Evolutionary conservation across 2,797 vertebrate genomes (phyloP), one percentile per base, ranked within the genome.

Genomic region (Neosilurus mollespiculum): DNA sequence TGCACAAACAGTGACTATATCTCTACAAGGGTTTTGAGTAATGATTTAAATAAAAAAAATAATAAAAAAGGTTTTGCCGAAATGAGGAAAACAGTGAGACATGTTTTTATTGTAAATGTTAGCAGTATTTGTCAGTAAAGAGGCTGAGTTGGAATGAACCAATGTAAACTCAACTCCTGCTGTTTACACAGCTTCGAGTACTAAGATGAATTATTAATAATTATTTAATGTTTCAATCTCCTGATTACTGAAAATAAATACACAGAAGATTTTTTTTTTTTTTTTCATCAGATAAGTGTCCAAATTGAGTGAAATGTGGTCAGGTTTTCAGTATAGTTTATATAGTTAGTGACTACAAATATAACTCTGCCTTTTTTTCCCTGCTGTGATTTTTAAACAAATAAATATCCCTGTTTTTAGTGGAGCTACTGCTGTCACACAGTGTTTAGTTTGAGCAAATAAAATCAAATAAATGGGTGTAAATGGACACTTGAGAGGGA

Each of bases 1-100:
- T 70, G 73, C 30, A 64, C 67, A 82, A 78, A 85, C 66, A 82
- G 14, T 16, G n/a, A 78, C 22, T 73, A 26, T 82, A 78, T 82
- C 66, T 78, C 18, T 72, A 20, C 37, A 59, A 37, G 16, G 37
- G 54, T 20, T 61, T 80, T 65, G 30, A 53, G 77, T 79, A 65
- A 79, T 53, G 43, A 78, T 78, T 78, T 5, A 11, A 75, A 58
- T 18, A 20, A 76, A 54, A 15, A 37, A 9, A 54, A 22, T 54
- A 61, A 75, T 66, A 66, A 11, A 24, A 24, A 9, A 18, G 12
- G 37, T 2, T 64, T 51, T 9, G n/a, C n/a, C 37, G 49, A 24
- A 64, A 64, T 62, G 26, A 66, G 12, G 18, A 81, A 75, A 65
- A 24, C 58, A 78, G 30, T 30, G 34, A 24, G 20, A 61, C 54